Conservation (phyloP, 2,113 vertebrate species). For the Percina caprodes region DNA sequence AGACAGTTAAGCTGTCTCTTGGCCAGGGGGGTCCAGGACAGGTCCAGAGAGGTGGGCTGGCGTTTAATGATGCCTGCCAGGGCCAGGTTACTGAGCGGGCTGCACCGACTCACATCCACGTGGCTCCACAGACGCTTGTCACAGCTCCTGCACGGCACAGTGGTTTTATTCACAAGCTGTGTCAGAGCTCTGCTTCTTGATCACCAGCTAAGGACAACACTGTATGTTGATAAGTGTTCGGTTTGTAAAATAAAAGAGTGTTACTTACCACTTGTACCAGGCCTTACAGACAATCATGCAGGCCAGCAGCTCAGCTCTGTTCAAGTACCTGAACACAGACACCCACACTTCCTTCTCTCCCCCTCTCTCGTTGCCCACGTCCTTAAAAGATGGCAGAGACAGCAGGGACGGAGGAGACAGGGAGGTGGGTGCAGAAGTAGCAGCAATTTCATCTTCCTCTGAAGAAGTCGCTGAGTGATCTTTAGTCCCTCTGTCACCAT, state of each 20-base stretch:
- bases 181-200: not conserved
- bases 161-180: not conserved
- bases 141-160: conserved; percentile 72
- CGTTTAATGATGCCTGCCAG: conserved; percentile 94
- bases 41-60: conserved; percentile 92
- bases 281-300: conserved; percentile 99
- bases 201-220: not conserved
- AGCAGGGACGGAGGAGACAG: conserved; percentile 73
- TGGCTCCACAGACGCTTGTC: conserved; percentile 97
- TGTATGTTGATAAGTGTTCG: not conserved
- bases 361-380: conserved; percentile 79
- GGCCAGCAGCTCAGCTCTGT: conserved; percentile 91
- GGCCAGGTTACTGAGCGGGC: conserved; percentile 92
- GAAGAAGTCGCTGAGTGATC: conserved; percentile 74
- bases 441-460: conserved; percentile 70
- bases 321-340: conserved; percentile 94
- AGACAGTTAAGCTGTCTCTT: conserved; percentile 97
- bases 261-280: conserved; percentile 98
- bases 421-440: conserved; percentile 49
- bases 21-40: conserved; percentile 97
- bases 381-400: conserved; percentile 80
- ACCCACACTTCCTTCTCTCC: conserved; percentile 97
- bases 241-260: not conserved
- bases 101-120: conserved; percentile 94
- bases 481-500: conserved; percentile 40